phyloP scores from a whole-genome alignment of 2,888 invertebrate species.

The Keiferia lycopersicella region DNA sequence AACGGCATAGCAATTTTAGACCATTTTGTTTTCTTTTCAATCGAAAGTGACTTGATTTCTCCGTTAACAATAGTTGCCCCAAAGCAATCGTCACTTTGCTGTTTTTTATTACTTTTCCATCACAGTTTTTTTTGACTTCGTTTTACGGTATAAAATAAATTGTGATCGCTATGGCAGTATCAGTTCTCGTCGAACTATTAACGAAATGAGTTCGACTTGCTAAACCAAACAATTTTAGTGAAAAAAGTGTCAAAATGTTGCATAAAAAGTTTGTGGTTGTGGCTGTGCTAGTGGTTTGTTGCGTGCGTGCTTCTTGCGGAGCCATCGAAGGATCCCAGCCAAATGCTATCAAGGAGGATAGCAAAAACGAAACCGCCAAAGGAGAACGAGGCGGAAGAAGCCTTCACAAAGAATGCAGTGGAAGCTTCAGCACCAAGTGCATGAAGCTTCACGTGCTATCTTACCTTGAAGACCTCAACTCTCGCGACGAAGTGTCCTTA shows the following conservation, averaged over 20 bases:
- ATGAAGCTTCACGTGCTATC: constrained; percentile 89
- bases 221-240: constrained; percentile 40
- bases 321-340: constrained; percentile 58
- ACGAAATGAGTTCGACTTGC: constrained; percentile 54
- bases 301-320: constrained; percentile 45
- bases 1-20: constrained; percentile 46
- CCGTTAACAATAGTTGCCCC: constrained; percentile 54
- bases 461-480: constrained; percentile 87
- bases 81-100: constrained; percentile 44
- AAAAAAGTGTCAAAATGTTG: constrained; percentile 56
- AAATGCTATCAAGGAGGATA: constrained; percentile 45
- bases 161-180: constrained; percentile 46
- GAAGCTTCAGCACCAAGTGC: constrained; percentile 84
- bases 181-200: constrained; percentile 55
- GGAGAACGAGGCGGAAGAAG: constrained; percentile 62
- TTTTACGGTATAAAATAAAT: constrained; percentile 68
- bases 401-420: constrained; percentile 68
- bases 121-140: constrained; percentile 53
- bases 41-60: constrained; percentile 60
- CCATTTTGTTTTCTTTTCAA: constrained; percentile 46
- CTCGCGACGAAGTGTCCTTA: constrained; percentile 85
- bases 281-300: constrained; percentile 51
- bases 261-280: constrained; percentile 49
- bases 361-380: constrained; percentile 35
- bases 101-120: constrained; percentile 57